Base-by-base conservation (phyloP, 2,888 invertebrate species). In the Amblyjoppa fuscipennis region DNA sequence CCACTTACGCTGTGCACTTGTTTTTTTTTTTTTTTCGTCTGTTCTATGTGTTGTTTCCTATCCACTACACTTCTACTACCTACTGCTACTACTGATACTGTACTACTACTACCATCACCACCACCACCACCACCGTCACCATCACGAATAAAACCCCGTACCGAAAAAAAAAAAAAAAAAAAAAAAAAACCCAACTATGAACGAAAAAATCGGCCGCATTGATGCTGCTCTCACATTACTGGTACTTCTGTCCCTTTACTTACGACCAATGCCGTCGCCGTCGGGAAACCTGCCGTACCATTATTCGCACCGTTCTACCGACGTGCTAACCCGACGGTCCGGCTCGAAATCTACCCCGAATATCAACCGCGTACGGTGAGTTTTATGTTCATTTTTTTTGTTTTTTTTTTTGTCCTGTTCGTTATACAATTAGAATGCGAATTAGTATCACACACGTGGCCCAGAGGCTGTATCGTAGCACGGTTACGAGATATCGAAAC, bases 41-140 rank as follows among this genome's bases (percentile, higher is more conserved):
- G 93, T 94, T 94, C 93, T 94, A 94, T 93, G 93, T 94, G 92
- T 93, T 93, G 90, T 93, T 93, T 93, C 92, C 90, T 92, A 93
- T 93, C 91, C 91, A 92, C 92, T 89, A 91, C 91, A 92, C 90
- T 89, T 88, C 91, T 88, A 89, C 90, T 89, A 89, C 90, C 87
- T 89, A 88, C 89, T 86, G 81, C 87, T 84, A 89, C 91, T 90
- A 89, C 91, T 88, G 84, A 86, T 84, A 82, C 77, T 77, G 86
- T 84, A 83, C 83, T 66, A 82, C 84, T 81, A 88, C 89, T 85
- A 20, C 20, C 20, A 20, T 20, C 20, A 20, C 87, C 86, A 89
- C 86, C 81, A 87, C 85, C 86, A 89, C 88, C 82, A 89, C 83
- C 78, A 90, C 88, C 88, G 90, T 88, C 88, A 87, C 80, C 81